Conservation (phyloP, 2,888 invertebrate genomes). For the Anaspis maculata region DNA sequence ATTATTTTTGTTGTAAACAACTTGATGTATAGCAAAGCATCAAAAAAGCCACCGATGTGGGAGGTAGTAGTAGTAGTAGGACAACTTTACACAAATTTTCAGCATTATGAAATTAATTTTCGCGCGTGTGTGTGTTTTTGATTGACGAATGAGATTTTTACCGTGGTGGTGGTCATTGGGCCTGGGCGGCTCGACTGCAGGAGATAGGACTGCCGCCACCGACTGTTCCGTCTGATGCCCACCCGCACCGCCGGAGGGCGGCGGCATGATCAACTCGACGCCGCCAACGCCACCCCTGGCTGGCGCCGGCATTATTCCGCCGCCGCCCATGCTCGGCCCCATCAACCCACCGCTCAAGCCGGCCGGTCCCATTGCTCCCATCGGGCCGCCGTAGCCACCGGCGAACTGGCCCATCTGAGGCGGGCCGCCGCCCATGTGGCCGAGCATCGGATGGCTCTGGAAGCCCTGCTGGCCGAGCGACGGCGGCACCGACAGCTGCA, state of each 20-base stretch:
- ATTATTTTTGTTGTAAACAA: too few relatives aligned
- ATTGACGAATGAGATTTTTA: too few relatives aligned
- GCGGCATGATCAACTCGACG: constrained; percentile 55
- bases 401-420: constrained; percentile 46
- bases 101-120: too few relatives aligned
- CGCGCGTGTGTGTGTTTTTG: too few relatives aligned
- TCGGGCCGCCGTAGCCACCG: constrained; percentile 42
- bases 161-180: constrained; percentile 40
- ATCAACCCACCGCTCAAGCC: constrained; percentile 32
- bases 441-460: constrained; percentile 66
- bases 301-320: constrained; percentile 35
- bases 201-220: constrained; percentile 38
- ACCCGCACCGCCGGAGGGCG: constrained; percentile 4
- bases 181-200: constrained; percentile 41
- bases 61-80: too few relatives aligned
- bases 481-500: constrained; percentile 76
- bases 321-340: constrained; percentile 40
- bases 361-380: constrained; percentile 43
- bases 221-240: constrained; percentile 28
- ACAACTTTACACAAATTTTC: too few relatives aligned
- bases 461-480: constrained; percentile 55
- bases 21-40: too few relatives aligned
- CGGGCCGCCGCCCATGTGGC: constrained; percentile 43
- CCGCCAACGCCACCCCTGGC: constrained; percentile 38
- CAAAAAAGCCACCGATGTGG: too few relatives aligned